A percentile compares a stretch with the other conserved stretches of the same genome.
Evolutionary conservation across 2,888 invertebrate species (phyloP).

Genomic region (Drosophila picticornis): DNA sequence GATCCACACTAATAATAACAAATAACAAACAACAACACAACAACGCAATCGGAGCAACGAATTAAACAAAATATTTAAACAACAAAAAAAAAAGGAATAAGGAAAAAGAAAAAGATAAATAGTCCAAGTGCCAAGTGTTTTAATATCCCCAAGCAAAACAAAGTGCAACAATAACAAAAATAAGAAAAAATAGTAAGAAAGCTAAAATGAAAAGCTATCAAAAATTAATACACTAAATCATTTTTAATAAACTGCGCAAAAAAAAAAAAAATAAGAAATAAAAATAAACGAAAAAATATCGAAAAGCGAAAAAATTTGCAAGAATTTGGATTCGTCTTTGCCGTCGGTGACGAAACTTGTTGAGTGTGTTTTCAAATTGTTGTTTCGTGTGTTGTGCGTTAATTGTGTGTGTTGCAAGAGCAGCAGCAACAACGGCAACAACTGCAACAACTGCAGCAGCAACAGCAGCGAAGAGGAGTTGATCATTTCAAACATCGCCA

Average conservation of each 20-base stretch:
- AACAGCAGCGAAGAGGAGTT: slow-evolving; percentile 1
- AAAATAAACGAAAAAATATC: not conserved
- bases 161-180: slow-evolving; percentile 32
- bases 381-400: slow-evolving; percentile 18
- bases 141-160: slow-evolving; percentile 18
- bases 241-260: slow-evolving; percentile 39
- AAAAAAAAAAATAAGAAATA: no score
- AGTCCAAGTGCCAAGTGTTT: slow-evolving; percentile 54
- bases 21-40: slow-evolving; percentile 3
- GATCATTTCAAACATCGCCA: slow-evolving; percentile 63
- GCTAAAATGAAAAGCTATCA: slow-evolving; percentile 1
- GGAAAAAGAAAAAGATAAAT: not conserved
- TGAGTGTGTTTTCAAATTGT: slow-evolving; percentile 36
- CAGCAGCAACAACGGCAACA: not conserved
- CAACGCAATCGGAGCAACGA: slow-evolving; percentile 22
- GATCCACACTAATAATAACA: slow-evolving; percentile 28
- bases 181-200: not conserved
- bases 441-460: not conserved
- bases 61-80: slow-evolving; percentile 22
- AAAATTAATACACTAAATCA: slow-evolving; percentile 8
- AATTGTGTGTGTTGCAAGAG: slow-evolving; percentile 14
- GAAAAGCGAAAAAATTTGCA: slow-evolving; percentile 1
- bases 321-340: slow-evolving; percentile 35
- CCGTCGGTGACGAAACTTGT: slow-evolving; percentile 66
- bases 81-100: not conserved